Percentiles rank a stretch among this genome's conserved stretches.
These are phyloP conservation scores for Psephotus haematonotus DNA, from an alignment of 2,113 vertebrate genomes.

Conservation along the genomic window DNA sequence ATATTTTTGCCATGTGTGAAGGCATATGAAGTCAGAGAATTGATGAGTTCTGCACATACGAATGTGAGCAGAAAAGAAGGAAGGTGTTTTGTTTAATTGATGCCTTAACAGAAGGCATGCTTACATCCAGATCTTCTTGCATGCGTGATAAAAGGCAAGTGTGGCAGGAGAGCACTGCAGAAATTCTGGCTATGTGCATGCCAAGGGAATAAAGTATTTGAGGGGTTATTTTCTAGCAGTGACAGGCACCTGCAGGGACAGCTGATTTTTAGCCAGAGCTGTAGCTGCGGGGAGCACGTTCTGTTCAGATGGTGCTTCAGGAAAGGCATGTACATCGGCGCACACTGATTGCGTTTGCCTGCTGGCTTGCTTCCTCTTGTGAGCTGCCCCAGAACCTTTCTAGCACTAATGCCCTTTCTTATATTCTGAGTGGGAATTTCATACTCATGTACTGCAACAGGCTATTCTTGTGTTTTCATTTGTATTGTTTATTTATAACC, in stretches of 20 bases:
- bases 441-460: not conserved
- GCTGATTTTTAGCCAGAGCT: not conserved
- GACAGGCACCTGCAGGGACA: not conserved
- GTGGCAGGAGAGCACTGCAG: not conserved
- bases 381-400: not conserved
- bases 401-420: not conserved
- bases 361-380: not conserved
- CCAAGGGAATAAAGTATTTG: not conserved
- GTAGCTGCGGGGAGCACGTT: not conserved
- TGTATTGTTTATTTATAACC: not conserved
- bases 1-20: not conserved
- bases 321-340: accelerated
- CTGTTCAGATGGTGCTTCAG: not conserved
- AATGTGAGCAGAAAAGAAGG: not conserved
- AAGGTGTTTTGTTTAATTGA: not conserved
- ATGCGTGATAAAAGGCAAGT: accelerated
- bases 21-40: not conserved
- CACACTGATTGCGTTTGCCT: accelerated
- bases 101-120: not conserved
- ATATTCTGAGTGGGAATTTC: slow-evolving; percentile 13
- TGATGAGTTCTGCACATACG: not conserved
- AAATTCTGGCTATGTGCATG: not conserved
- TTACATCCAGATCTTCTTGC: not conserved
- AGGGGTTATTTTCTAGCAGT: not conserved
- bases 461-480: not conserved